Evolutionary conservation across 2,888 invertebrate species (phyloP).

Genomic region (Spisula solida): DNA sequence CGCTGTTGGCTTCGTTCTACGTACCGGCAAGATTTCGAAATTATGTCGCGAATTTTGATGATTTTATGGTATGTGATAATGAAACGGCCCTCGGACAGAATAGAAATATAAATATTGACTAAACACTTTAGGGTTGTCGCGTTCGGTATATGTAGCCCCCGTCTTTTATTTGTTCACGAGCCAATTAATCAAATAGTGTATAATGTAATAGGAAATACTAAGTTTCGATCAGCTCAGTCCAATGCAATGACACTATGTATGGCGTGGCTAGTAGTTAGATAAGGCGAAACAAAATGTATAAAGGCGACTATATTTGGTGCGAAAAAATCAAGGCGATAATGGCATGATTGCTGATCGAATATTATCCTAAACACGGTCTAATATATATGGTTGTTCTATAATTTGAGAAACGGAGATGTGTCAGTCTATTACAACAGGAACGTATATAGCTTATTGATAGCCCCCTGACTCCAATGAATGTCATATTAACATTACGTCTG

Average conservation of each 20-base stretch:
- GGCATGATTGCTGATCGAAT: background rate
- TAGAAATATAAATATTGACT: constrained; percentile 29
- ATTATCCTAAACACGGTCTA: no score
- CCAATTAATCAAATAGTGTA: constrained; percentile 10
- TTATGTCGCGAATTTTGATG: background rate
- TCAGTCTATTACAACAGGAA: no score
- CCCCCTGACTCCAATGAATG: no score
- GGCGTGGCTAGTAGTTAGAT: background rate
- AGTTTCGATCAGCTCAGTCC: background rate
- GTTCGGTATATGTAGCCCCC: background rate
- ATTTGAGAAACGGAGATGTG: no score
- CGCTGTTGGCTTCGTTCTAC: background rate
- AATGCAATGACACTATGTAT: background rate
- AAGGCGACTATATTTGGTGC: background rate
- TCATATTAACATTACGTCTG: no score
- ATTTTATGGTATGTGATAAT: background rate
- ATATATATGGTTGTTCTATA: no score
- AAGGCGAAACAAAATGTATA: background rate
- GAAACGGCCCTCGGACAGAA: background rate
- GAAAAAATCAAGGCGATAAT: background rate
- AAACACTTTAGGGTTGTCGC: constrained; percentile 30
- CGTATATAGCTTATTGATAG: no score
- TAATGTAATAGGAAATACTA: background rate
- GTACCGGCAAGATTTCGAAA: background rate
- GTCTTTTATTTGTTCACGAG: constrained; percentile 32